phyloP scores from a whole-genome alignment of 37 sponge, comb jelly and placozoan genomes.

The Cladorhizidae sp. region DNA sequence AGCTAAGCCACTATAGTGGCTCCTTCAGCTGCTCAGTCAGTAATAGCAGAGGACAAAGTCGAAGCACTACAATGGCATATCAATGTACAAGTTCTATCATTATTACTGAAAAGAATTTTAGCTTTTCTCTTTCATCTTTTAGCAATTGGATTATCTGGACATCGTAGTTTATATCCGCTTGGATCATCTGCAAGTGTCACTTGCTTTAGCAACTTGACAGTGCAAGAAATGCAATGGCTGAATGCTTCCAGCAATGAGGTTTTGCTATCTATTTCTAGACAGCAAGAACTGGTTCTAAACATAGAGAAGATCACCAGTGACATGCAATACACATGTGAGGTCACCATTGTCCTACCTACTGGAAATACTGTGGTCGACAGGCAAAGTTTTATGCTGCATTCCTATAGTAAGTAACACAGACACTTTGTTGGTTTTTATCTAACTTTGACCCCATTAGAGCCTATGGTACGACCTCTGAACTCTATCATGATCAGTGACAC shows the following conservation, averaged over 20 bases:
- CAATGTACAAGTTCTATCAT: neutral
- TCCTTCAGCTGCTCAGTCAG: neutral
- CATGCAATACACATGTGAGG: neutral
- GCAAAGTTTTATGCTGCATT: neutral
- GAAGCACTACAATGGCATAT: too few relatives aligned
- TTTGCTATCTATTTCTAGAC: slow-evolving; percentile 2
- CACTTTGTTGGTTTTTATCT: too few relatives aligned
- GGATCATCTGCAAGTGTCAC: neutral
- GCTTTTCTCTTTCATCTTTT: neutral
- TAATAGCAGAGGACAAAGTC: neutral
- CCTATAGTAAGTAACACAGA: neutral
- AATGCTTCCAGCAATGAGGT: neutral
- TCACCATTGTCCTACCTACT: neutral
- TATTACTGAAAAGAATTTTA: too few relatives aligned
- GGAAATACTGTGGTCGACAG: neutral
- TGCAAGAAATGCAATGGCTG: neutral
- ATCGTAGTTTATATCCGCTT: neutral
- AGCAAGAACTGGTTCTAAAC: neutral
- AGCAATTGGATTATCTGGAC: neutral
- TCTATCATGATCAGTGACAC: too few relatives aligned
- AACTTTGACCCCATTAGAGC: too few relatives aligned
- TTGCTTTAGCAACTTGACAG: neutral
- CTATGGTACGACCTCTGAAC: too few relatives aligned
- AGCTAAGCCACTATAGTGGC: neutral
- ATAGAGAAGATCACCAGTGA: neutral